Percentiles rank a stretch among this genome's conserved stretches.
Conservation (phyloP, 2,888 invertebrate species). For the Automeris io region DNA sequence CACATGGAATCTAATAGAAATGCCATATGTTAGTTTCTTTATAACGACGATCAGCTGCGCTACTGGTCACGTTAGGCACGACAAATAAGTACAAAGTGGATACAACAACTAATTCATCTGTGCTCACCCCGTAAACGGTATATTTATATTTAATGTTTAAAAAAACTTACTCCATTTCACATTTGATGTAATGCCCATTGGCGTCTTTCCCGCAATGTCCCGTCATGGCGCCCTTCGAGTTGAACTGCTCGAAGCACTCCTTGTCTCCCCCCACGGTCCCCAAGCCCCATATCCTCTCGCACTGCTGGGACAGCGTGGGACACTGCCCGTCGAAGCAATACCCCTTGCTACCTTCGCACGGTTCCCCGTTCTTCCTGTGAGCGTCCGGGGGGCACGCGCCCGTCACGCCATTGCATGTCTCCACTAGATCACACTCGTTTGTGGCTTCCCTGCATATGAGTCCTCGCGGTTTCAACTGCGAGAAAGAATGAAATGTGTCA, state of each 20-base stretch:
- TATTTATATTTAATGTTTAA: neutral
- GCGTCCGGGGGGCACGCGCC: constrained; percentile 95
- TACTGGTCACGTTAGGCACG: no score
- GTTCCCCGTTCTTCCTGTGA: constrained; percentile 94
- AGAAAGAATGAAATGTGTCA: no score
- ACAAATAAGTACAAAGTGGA: no score
- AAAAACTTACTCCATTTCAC: constrained; percentile 87
- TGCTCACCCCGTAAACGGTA: no score
- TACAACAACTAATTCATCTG: no score
- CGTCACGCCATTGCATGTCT: constrained; percentile 91
- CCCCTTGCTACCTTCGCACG: constrained; percentile 85
- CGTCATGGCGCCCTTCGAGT: constrained; percentile 95
- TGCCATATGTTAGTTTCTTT: no score
- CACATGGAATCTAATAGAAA: no score
- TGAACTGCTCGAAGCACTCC: constrained; percentile 96
- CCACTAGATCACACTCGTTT: constrained; percentile 97
- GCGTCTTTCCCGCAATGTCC: constrained; percentile 95
- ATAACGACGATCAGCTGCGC: no score
- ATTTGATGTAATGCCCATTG: constrained; percentile 88
- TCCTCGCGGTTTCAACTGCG: constrained; percentile 84
- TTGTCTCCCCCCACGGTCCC: constrained; percentile 89
- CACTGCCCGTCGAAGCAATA: constrained; percentile 96
- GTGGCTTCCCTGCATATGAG: constrained; percentile 89
- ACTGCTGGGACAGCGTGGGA: constrained; percentile 91
- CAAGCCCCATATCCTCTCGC: constrained; percentile 95